Base-by-base conservation (phyloP, 1,140 invertebrate genomes). In the Sinonovacula constricta region DNA sequence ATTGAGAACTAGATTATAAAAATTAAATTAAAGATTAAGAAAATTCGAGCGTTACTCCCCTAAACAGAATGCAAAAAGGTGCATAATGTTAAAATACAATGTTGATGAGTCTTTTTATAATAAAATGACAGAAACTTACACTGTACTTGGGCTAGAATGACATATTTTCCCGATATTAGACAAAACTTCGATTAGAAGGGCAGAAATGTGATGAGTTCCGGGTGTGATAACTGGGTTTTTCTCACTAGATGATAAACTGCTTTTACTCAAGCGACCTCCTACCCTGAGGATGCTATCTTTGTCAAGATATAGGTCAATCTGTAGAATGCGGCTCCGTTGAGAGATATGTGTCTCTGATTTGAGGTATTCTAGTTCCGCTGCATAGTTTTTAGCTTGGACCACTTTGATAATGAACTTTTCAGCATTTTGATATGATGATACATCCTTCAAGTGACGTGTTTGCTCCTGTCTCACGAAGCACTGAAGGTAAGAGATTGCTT, bases 401-500 rank as follows among this genome's bases (percentile, higher is more conserved):
- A 57, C 22, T 15, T 26, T 49, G 24, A 45, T 49, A 22, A 14
- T 57, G 4, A 24, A 57, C 24, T 57, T 24, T 14, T 33, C 26
- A 0, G 62, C 33, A 4, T 7, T 30, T 31, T 31, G 12, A 34
- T 34, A 30, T 24, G 18, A 4, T 65, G 33, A 7, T 30, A 24
- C 26, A 28, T 33, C 0, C 31, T 33, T 33, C 3, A 2, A 34
- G 2, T 33, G 4, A 1, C 10, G 24, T 57, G 54, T 57, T 10
- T 7, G 33, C 2, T 65, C 0, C 1, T 15, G 15, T 12, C 28
- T 3, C 62, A 15, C 33, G n/a, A 30, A 18, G 62, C 36, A 24
- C 15, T 1, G 7, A 33, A 79, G 10, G 26, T 56, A 60, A 36
- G 59, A n/a, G 10, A 71, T 28, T 15, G 67, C 66, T 39, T 33